phyloP scores from a whole-genome alignment of 2,113 vertebrate genomes.

The Forbesichthys agassizii region DNA sequence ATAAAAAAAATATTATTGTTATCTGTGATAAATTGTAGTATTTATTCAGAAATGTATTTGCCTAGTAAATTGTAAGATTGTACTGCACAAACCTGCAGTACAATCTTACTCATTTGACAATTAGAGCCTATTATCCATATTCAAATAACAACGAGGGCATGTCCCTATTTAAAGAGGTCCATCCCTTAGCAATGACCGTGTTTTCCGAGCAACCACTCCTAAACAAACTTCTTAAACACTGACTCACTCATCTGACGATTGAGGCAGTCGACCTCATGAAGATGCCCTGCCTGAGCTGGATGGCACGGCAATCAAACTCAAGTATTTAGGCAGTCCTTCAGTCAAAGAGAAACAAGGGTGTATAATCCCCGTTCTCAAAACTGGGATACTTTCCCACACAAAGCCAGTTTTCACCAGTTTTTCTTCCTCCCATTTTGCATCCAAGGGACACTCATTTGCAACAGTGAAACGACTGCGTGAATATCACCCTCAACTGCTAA shows the following conservation, averaged over 20 bases:
- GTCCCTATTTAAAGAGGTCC: constrained; percentile 41
- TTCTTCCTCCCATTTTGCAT: constrained; percentile 47
- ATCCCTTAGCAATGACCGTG: constrained; percentile 58
- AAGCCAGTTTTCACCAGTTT: constrained; percentile 27
- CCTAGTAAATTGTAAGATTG: too few species aligned
- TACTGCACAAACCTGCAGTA: background rate
- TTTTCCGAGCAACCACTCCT: constrained; percentile 74
- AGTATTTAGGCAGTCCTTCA: constrained; percentile 38
- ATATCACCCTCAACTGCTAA: constrained; percentile 74
- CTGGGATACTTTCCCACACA: constrained; percentile 25
- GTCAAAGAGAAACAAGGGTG: constrained; percentile 38
- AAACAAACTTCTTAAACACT: constrained; percentile 64
- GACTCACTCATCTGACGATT: constrained; percentile 47
- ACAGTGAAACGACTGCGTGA: constrained; percentile 60
- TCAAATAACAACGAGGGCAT: constrained; percentile 47
- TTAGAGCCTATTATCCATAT: constrained; percentile 33
- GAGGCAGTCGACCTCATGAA: constrained; percentile 26
- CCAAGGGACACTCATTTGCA: constrained; percentile 69
- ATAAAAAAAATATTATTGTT: too few species aligned
- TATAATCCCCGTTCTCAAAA: constrained; percentile 27
- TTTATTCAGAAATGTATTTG: too few species aligned
- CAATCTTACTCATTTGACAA: constrained; percentile 32
- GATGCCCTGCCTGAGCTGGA: constrained; percentile 11
- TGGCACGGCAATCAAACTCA: constrained; percentile 24
- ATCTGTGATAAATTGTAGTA: too few species aligned